phyloP scores from a whole-genome alignment of 2,888 invertebrate genomes.

The Morpho deidamia region DNA sequence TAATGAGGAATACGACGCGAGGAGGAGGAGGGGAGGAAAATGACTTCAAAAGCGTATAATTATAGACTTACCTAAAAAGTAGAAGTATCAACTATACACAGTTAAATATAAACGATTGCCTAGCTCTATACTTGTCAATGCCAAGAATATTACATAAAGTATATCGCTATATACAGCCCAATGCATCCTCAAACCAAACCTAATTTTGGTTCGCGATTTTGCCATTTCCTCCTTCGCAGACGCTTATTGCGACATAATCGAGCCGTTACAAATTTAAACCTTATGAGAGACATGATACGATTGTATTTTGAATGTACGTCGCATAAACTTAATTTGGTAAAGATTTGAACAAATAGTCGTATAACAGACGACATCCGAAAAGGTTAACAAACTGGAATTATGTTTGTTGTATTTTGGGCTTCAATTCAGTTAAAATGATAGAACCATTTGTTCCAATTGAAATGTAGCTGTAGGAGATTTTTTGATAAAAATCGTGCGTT shows the following conservation, averaged over 20 bases:
- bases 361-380: conserved; percentile 27
- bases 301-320: conserved; percentile 5
- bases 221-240: conserved; percentile 28
- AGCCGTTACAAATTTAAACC: conserved; percentile 4
- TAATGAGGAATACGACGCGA: too few relatives aligned
- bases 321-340: conserved; percentile 21
- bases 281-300: conserved; percentile 7
- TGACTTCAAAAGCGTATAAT: too few relatives aligned
- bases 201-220: conserved; percentile 32
- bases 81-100: too few relatives aligned
- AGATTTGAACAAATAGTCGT: conserved; percentile 29
- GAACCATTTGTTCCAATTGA: neutral
- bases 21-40: too few relatives aligned
- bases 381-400: conserved; percentile 31
- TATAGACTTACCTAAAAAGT: too few relatives aligned
- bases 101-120: too few relatives aligned
- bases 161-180: conserved; percentile 14
- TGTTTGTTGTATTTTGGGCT: conserved; percentile 19
- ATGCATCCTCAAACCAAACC: conserved; percentile 30
- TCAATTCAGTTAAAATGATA: conserved; percentile 18
- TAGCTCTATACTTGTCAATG: neutral
- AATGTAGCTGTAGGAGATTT: too few relatives aligned
- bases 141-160: conserved; percentile 2
- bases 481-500: too few relatives aligned
- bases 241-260: conserved; percentile 18